Conservation (phyloP, 2,888 invertebrate genomes). For the Sphecodes monilicornis region DNA sequence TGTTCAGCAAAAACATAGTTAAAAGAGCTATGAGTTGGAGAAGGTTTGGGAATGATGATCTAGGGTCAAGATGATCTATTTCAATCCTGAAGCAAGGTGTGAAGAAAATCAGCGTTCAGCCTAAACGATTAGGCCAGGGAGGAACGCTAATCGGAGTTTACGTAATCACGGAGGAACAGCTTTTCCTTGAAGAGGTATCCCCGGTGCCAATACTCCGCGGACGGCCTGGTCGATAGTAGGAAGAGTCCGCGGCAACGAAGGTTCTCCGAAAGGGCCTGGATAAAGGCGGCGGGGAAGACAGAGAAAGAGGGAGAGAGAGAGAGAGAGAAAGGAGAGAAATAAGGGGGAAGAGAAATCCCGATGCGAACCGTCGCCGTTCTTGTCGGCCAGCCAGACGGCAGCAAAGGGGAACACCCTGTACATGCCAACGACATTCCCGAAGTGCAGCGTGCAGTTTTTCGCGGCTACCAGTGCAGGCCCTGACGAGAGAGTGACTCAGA, state of each 20-base stretch:
- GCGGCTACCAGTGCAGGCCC: slow-evolving; percentile 73
- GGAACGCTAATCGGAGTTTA: slow-evolving; percentile 4
- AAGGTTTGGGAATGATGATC: too few relatives aligned
- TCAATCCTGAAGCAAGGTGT: too few relatives aligned
- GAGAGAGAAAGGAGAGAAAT: slow-evolving; percentile 52
- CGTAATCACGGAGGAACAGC: neutral
- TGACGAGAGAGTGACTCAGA: slow-evolving; percentile 79
- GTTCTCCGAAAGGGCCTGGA: slow-evolving; percentile 51
- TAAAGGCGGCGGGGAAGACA: neutral
- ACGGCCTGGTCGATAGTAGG: slow-evolving; percentile 26
- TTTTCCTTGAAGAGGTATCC: slow-evolving; percentile 26
- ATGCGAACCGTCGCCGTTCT: slow-evolving; percentile 73
- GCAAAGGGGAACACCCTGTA: slow-evolving; percentile 78
- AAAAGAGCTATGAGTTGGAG: too few relatives aligned
- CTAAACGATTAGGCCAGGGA: neutral
- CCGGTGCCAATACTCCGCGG: slow-evolving; percentile 14
- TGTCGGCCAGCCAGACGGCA: slow-evolving; percentile 71
- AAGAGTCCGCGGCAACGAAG: slow-evolving; percentile 35
- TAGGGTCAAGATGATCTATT: too few relatives aligned
- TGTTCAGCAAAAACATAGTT: too few relatives aligned
- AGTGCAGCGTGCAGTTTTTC: slow-evolving; percentile 81
- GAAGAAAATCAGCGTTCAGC: too few relatives aligned
- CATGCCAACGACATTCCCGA: slow-evolving; percentile 83
- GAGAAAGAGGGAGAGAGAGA: neutral
- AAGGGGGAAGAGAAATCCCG: slow-evolving; percentile 66